Evolutionary conservation across 2,113 vertebrate species (phyloP), one percentile per base, ranked within the genome.

Genomic region (Paraplagusia blochii): DNA sequence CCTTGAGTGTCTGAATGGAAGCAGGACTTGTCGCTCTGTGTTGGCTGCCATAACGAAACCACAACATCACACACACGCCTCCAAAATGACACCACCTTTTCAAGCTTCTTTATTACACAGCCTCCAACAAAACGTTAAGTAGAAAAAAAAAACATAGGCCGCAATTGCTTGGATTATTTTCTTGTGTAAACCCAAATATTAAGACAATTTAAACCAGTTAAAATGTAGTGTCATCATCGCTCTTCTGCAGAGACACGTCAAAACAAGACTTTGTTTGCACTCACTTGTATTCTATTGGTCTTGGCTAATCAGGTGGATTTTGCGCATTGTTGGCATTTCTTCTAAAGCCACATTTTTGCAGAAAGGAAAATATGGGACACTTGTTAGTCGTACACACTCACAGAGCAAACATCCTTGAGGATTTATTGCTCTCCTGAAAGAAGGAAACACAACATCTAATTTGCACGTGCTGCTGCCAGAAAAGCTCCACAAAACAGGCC

Each of bases 371-470:
- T 9, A 40, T 33, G 29, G 18, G 18, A 29, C 22, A 29, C 22
- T 29, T 29, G 22, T 29, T 29, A 29, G 3, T 29, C 46, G 39
- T 40, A 57, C 17, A 18, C 10, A 60, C n/a, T n/a, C 76, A 62
- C 53, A 53, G 58, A 40, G 1, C 8, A 9, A 53, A 18, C 17
- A 9, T 58, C 53, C 66, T 18, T 8, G 49, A 59, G 64, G 78
- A 60, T 74, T 62, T 1, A 4, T 53, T 69, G 69, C 66, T 50
- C 66, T 44, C 52, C 68, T 55, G 52, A 62, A 69, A 78, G 73
- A 49, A 60, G 78, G 79, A 84, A 77, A 60, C 48, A 18, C 48
- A 69, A 62, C 74, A 79, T 85, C 74, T 82, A 83, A 66, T 36
- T 36, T 35, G 55, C 56, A 47, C 59, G 13, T 44, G 5, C 17